Percentiles rank a stretch among this genome's conserved stretches.
Conservation (phyloP, 1,140 invertebrate species). For the Agrilus planipennis region DNA sequence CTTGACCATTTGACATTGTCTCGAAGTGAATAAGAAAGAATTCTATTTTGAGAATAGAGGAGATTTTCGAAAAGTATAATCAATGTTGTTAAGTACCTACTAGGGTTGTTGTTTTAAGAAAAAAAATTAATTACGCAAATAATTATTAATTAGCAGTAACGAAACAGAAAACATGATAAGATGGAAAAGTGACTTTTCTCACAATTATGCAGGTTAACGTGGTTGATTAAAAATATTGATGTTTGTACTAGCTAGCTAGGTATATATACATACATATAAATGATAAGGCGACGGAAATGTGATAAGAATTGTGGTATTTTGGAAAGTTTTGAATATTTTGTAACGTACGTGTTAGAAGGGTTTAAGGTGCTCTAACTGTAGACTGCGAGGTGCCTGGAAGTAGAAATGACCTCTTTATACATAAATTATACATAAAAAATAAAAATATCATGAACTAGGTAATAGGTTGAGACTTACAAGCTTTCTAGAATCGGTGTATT, state of each 20-base stretch:
- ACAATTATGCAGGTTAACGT: no score
- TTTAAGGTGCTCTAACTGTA: conserved; percentile 19
- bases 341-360: conserved; percentile 10
- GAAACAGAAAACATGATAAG: neutral
- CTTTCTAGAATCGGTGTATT: conserved; percentile 10
- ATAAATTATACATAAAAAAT: conserved; percentile 17
- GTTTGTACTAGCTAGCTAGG: conserved; percentile 2
- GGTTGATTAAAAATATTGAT: conserved; percentile 3
- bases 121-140: neutral
- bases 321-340: conserved; percentile 17
- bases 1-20: no score
- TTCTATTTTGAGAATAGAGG: no score
- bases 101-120: neutral
- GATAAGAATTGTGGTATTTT: conserved; percentile 24
- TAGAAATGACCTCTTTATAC: conserved; percentile 3
- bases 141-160: neutral
- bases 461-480: conserved; percentile 11
- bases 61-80: no score
- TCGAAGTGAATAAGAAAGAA: no score
- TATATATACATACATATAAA: conserved; percentile 5
- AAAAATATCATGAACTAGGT: conserved; percentile 18
- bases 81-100: no score
- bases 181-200: no score
- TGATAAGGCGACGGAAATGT: conserved; percentile 16
- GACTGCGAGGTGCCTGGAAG: conserved; percentile 30